Conservation (phyloP, 1,140 invertebrate genomes). For the Calosoma granatense region DNA sequence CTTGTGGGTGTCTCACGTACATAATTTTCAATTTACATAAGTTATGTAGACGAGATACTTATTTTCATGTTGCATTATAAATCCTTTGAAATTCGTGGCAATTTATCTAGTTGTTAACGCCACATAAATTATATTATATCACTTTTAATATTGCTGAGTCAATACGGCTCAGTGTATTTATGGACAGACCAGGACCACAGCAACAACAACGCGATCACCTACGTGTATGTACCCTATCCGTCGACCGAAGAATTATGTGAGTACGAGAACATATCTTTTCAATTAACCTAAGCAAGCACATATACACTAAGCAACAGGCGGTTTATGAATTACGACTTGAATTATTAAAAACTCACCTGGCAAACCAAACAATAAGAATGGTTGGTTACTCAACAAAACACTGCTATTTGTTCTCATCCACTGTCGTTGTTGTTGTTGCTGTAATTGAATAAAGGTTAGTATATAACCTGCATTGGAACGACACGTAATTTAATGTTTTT, state of each 20-base stretch:
- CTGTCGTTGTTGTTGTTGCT: neutral
- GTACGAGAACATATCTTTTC: constrained; percentile 5
- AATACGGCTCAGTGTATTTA: neutral
- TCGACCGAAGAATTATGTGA: constrained; percentile 1
- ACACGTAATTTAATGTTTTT: neutral
- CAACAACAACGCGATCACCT: neutral
- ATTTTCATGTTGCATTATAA: constrained; percentile 7
- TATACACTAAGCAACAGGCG: neutral
- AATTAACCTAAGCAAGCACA: constrained; percentile 4
- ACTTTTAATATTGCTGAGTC: constrained; percentile 9
- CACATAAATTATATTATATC: constrained; percentile 9
- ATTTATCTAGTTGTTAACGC: constrained; percentile 9
- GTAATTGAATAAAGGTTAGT: neutral
- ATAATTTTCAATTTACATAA: constrained; percentile 9
- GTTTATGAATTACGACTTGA: constrained; percentile 1
- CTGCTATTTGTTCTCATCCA: neutral
- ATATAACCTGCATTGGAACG: neutral
- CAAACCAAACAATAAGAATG: neutral
- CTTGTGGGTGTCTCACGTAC: constrained; percentile 1
- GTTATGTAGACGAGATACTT: constrained; percentile 6
- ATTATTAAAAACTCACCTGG: constrained; percentile 3
- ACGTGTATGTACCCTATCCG: neutral
- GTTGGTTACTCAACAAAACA: no score
- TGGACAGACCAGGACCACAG: neutral
- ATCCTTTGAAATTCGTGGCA: constrained; percentile 8